A percentile compares a stretch with the other conserved stretches of the same genome.
phyloP scores from a whole-genome alignment of 2,113 vertebrate genomes.

The Nothoprocta perdicaria region DNA sequence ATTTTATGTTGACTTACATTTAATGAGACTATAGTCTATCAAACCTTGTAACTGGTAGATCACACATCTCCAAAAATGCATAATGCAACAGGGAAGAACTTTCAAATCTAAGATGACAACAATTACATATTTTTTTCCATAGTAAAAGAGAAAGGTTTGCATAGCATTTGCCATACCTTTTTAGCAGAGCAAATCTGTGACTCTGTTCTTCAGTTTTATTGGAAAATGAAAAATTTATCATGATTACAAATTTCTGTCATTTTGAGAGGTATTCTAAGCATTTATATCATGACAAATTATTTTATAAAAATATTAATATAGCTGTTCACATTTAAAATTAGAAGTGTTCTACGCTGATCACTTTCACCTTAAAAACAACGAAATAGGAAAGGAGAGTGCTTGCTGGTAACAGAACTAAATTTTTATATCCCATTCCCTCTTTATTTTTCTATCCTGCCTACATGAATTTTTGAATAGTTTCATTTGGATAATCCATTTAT shows the following conservation, averaged over 20 bases:
- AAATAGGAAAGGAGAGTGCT: background rate
- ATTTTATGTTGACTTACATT: background rate
- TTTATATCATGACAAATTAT: background rate
- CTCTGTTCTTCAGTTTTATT: background rate
- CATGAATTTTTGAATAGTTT: background rate
- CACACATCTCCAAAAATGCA: background rate
- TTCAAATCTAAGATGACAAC: background rate
- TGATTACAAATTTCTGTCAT: background rate
- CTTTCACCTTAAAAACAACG: background rate
- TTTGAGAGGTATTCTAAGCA: background rate
- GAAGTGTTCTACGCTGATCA: background rate
- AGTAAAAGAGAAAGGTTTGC: constrained; percentile 4
- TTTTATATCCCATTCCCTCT: background rate
- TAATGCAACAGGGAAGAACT: background rate
- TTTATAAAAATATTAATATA: background rate
- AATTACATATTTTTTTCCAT: background rate
- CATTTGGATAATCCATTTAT: background rate
- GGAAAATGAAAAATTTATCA: background rate
- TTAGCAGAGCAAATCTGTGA: background rate
- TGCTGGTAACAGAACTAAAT: background rate
- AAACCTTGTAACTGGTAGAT: background rate
- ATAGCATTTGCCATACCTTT: background rate
- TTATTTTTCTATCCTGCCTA: background rate
- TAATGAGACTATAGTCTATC: background rate
- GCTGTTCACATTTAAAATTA: background rate